Base-by-base conservation (phyloP, 2,797 vertebrate genomes). In the Tinamus major region DNA sequence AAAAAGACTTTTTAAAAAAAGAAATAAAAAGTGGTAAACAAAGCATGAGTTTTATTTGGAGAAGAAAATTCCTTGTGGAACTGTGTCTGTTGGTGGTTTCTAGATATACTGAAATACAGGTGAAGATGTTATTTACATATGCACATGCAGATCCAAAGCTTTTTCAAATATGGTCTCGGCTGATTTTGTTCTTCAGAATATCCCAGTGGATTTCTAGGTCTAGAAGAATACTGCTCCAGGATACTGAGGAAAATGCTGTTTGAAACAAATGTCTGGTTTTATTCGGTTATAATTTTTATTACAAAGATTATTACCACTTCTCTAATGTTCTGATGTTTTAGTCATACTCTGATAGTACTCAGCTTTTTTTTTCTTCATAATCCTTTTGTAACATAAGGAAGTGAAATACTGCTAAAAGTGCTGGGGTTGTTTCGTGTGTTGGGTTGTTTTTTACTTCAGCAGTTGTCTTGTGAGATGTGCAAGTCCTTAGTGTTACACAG, bases 11-110 rank as follows among this genome's bases (percentile, higher is more conserved):
- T 96, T 88, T 41, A 93, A 96, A 90, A 90, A 96, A 96, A 84
- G 94, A 96, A 93, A 83, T 39, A 88, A 96, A 72, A 98, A 96
- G 97, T 97, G 95, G 96, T 95, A 96, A 98, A 97, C 96, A 97
- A 96, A 95, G 92, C 96, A 96, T 93, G 91, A 89, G 90, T 92
- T 98, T 91, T 93, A 72, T 84, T 96, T 64, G 64, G 90, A 79
- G 51, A 91, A 95, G 76, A 93, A 96, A 93, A 81, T 80, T 94
- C 87, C 92, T 39, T 49, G n/a, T 85, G 24, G 48, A 93, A 61
- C 55, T 92, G 75, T 94, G 59, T 89, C 6, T 88, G 41, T 58
- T n/a, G 75, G 56, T 41, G 77, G 10, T 56, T 93, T 90, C 27
- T 69, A 17, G 80, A 11, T 87, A 49, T 33, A 46, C 51, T 64